phyloP scores from a whole-genome alignment of 2,888 invertebrate genomes.

The Sinohyriopsis cumingii region DNA sequence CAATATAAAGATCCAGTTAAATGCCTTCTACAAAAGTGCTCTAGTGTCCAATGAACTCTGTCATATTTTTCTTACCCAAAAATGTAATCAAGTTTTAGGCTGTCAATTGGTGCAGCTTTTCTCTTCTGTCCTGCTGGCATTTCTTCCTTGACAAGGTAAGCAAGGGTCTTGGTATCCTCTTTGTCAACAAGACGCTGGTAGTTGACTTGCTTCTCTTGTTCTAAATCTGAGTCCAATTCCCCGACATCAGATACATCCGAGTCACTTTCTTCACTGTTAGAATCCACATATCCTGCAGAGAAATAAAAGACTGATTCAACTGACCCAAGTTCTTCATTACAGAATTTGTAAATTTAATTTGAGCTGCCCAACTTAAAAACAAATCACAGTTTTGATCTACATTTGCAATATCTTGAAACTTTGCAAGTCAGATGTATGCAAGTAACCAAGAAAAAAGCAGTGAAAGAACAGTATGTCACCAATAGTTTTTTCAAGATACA shows the following conservation, averaged over 20 bases:
- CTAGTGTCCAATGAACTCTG: too few relatives aligned
- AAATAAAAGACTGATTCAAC: background rate
- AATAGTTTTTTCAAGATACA: too few relatives aligned
- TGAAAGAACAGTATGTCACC: too few relatives aligned
- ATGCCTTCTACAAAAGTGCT: too few relatives aligned
- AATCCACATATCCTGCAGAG: constrained; percentile 67
- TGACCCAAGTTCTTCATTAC: background rate
- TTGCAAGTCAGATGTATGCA: too few relatives aligned
- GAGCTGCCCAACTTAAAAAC: background rate
- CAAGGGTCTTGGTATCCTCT: constrained; percentile 64
- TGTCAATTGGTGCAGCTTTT: constrained; percentile 64
- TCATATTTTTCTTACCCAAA: constrained; percentile 63
- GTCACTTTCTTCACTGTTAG: constrained; percentile 71
- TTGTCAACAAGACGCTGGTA: constrained; percentile 67
- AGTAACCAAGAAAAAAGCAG: too few relatives aligned
- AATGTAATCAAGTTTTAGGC: constrained; percentile 68
- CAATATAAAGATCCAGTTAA: too few relatives aligned
- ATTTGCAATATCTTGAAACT: too few relatives aligned
- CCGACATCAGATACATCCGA: constrained; percentile 71
- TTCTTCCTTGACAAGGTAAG: constrained; percentile 60
- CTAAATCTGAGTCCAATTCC: constrained; percentile 71
- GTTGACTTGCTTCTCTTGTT: constrained; percentile 68
- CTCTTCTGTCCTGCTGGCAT: constrained; percentile 66
- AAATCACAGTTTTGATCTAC: background rate
- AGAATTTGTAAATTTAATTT: background rate